A percentile compares a stretch with the other conserved stretches of the same genome.
phyloP scores from a whole-genome alignment of 2,113 vertebrate genomes.

The Mesoclemmys tuberculata region DNA sequence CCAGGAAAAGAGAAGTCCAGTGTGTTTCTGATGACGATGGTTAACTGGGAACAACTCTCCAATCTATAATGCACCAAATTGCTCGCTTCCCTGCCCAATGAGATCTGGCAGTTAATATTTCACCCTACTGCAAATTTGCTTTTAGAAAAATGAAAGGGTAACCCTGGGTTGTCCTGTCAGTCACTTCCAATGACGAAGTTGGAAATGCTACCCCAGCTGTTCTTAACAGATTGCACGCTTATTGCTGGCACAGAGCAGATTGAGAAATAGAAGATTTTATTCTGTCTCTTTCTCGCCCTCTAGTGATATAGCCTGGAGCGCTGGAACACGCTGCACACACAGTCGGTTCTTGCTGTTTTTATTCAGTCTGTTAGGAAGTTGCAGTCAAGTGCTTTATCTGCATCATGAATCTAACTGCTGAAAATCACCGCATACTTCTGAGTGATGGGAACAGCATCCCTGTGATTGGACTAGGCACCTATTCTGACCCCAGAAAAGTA shows the following conservation, averaged over 20 bases:
- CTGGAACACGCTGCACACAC: background rate
- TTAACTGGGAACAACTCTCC: background rate
- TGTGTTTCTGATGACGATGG: background rate
- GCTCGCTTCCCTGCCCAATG: background rate
- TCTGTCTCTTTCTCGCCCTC: background rate
- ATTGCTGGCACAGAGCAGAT: background rate
- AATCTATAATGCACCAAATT: background rate
- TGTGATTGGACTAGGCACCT: slow-evolving; percentile 91
- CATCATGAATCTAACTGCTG: slow-evolving; percentile 78
- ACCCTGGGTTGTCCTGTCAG: background rate
- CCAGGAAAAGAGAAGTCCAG: background rate
- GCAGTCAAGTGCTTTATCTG: background rate
- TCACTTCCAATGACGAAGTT: background rate
- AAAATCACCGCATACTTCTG: slow-evolving; percentile 82
- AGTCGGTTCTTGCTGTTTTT: background rate
- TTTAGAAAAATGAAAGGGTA: background rate
- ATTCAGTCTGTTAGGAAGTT: background rate
- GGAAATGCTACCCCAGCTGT: background rate
- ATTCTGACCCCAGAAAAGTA: slow-evolving; percentile 83
- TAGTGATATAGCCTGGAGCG: background rate
- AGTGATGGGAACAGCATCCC: slow-evolving; percentile 89
- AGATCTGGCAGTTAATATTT: background rate
- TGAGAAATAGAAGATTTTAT: slow-evolving; percentile 15
- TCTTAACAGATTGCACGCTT: background rate
- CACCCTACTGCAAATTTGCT: background rate